Base-by-base conservation (phyloP, 92 coral and sea anemone genomes). In the Zoanthus solanderi region DNA sequence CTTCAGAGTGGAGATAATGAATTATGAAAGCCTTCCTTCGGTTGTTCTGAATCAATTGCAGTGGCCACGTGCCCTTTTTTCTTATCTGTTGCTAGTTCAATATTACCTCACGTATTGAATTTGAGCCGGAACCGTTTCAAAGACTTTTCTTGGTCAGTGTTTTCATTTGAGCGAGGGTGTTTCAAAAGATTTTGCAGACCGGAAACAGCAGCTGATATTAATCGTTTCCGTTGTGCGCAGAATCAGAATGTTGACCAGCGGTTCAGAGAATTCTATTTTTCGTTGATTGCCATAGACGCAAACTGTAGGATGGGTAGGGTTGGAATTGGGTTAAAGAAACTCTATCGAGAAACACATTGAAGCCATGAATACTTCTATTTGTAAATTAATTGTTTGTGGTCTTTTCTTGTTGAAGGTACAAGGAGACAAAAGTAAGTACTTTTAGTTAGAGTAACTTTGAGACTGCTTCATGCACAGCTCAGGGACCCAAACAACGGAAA, bases 201-300 rank as follows among this genome's bases (percentile, higher is more conserved):
- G 85, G 85, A 81, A 81, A 23, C 85, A 81, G 85, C 85, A 81
- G 85, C 75, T 81, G 85, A 81, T 81, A 66, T 79, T 66, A 81
- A 81, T 81, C 75, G 60, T 48, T 81, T 81, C 85, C 85, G 85
- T 81, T 81, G 28, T 81, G 85, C 85, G 85, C 85, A 81, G 85
- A 67, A 81, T 73, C 85, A 81, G 75, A 9, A 31, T 50, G 58
- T 67, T 81, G 85, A 48, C 85, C 85, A 81, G 85, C 85, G 85
- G 85, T 42, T 2, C 44, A 31, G 15, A n/a, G 5, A 69, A 17
- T 30, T 69, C 74, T 30, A 11, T 11, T 30, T 30, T 30, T 69
- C 10, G 14, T 34, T 23, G 7, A 69, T 69, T 69, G 16, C 14
- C 4, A 15, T n/a, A 44, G 78, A 12, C 57, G 17, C 29, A 28